Conservation (phyloP, 2,888 invertebrate species). For the Cryptocephalus moraei region DNA sequence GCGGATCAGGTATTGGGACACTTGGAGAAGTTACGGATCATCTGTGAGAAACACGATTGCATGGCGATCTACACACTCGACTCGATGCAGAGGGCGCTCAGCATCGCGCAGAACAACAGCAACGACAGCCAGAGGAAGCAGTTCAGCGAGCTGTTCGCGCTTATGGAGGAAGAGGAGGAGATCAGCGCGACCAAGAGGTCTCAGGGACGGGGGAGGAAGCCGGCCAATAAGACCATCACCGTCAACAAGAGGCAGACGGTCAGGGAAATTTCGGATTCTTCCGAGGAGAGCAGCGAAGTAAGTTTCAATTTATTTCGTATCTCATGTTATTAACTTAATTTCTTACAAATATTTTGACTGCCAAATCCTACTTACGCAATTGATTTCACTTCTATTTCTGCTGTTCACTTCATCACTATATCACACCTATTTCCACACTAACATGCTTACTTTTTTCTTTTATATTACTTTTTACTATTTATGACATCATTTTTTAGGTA, state of each 20-base stretch:
- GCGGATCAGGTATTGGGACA: slow-evolving; percentile 85
- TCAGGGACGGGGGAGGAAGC: slow-evolving; percentile 44
- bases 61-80: slow-evolving; percentile 79
- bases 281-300: slow-evolving; percentile 74
- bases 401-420: too few species aligned
- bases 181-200: slow-evolving; percentile 48
- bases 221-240: slow-evolving; percentile 27
- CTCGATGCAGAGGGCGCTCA: slow-evolving; percentile 83
- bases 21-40: slow-evolving; percentile 78
- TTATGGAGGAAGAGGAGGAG: slow-evolving; percentile 82
- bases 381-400: too few species aligned
- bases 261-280: slow-evolving; percentile 52
- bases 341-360: too few species aligned
- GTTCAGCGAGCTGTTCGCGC: slow-evolving; percentile 80
- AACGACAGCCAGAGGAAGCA: slow-evolving; percentile 83
- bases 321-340: neutral
- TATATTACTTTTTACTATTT: too few species aligned
- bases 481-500: too few species aligned
- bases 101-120: slow-evolving; percentile 70
- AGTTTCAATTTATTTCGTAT: slow-evolving; percentile 11
- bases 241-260: slow-evolving; percentile 27
- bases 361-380: too few species aligned
- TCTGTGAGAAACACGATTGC: slow-evolving; percentile 57
- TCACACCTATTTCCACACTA: too few species aligned
- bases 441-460: too few species aligned